Evolutionary conservation across 2,113 vertebrate species (phyloP), one percentile per base, ranked within the genome.

Genomic region (Tachysurus vachellii): DNA sequence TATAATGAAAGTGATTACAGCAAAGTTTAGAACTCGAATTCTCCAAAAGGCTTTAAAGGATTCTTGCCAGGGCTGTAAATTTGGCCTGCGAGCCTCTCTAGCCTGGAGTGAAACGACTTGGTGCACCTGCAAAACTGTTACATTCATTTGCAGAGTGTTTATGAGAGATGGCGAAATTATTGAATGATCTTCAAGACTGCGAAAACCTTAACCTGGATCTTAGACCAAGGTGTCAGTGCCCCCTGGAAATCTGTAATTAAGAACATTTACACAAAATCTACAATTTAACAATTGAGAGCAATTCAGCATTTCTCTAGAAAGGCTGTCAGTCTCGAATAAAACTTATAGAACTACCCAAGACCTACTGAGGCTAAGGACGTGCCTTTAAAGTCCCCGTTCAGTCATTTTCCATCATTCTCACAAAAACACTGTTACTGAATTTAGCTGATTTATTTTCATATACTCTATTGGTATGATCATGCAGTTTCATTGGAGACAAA

Each of bases 1-100:
- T 91, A 93, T 94, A 95, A 95, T 95, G 95, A 96, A 96, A 95
- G 92, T 1, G 80, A 95, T 94, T 94, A 94, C 91, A 94, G 92
- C 93, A 93, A 93, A 93, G 94, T 94, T 94, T 84, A 88, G 94
- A 93, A 90, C 94, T 91, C 89, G 90, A 91, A 93, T 94, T 94
- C 93, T 93, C 93, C 95, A 95, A 94, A 95, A 95, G 93, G 92
- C 91, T 95, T 95, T 97, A 96, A 96, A 96, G 95, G 94, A 95
- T 96, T 95, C 94, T 93, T 96, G 96, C 94, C 94, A 95, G 92
- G 93, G 92, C 88, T 76, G 92, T 95, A 97, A 96, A 96, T 96
- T 95, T 94, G 93, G 91, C 89, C 93, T 89, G 91, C 88, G 88
- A 93, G 92, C 90, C 88, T 84, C 66, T 90, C 83, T 70, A 75